Evolutionary conservation across 1,140 invertebrate genomes (phyloP).

Genomic region (Atta cephalotes): DNA sequence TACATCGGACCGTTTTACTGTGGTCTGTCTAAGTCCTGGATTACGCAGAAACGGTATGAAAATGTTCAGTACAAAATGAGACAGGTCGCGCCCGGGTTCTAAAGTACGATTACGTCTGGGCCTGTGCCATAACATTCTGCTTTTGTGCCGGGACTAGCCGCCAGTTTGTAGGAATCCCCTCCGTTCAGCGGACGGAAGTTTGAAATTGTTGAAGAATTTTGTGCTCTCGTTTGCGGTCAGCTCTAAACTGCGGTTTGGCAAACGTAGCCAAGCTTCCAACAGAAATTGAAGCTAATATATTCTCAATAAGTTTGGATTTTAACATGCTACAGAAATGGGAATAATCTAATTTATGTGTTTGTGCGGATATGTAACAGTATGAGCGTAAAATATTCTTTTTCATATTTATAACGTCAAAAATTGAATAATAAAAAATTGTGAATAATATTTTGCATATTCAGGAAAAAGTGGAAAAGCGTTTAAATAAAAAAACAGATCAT

Average conservation of each 20-base stretch:
- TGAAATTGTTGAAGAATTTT: slow-evolving; percentile 59
- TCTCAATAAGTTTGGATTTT: slow-evolving; percentile 14
- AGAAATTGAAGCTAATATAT: slow-evolving; percentile 27
- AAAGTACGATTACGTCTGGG: slow-evolving; percentile 66
- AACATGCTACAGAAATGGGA: neutral
- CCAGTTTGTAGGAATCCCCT: slow-evolving; percentile 34
- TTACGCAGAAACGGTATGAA: slow-evolving; percentile 60
- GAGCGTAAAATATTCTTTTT: neutral
- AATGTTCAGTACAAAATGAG: slow-evolving; percentile 60
- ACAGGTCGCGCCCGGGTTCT: slow-evolving; percentile 51
- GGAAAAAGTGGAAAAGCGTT: neutral
- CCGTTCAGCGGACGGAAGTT: neutral
- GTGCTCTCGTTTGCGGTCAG: neutral
- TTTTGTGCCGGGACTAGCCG: slow-evolving; percentile 50
- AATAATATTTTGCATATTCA: neutral
- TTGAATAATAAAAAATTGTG: neutral
- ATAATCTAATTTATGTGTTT: slow-evolving; percentile 16
- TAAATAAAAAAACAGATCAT: neutral
- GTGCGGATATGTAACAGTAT: neutral
- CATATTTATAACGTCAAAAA: neutral
- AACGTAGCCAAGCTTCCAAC: neutral
- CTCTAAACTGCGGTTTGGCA: slow-evolving; percentile 7
- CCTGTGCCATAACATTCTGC: slow-evolving; percentile 55
- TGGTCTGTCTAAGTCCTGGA: slow-evolving; percentile 36
- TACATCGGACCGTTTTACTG: slow-evolving; percentile 34